Evolutionary conservation across 53 echinoderm and acorn worm genomes (phyloP).

Genomic region (Actinopyga echinites): DNA sequence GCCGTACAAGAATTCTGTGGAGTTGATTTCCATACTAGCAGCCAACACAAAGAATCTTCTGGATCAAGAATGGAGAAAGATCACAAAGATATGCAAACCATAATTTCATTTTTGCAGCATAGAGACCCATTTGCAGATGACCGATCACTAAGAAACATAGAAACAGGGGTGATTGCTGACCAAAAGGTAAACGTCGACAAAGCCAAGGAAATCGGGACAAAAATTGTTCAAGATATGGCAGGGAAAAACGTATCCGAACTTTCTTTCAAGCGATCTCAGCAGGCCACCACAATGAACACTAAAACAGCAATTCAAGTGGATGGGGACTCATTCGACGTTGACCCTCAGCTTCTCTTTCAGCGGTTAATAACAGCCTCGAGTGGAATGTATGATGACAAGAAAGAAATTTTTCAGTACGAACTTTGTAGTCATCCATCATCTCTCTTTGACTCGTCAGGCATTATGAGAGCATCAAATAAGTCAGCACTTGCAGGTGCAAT

Average conservation of each 20-base stretch:
- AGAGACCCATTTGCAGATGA: constrained; percentile 44
- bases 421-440: constrained; percentile 30
- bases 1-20: constrained; percentile 26
- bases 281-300: constrained; percentile 8
- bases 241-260: constrained; percentile 1
- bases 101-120: constrained; percentile 20
- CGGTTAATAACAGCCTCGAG: not conserved
- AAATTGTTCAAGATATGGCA: constrained; percentile 23
- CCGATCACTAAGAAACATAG: constrained; percentile 25
- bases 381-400: not conserved
- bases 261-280: constrained; percentile 4
- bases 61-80: constrained; percentile 21
- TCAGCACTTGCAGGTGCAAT: constrained; percentile 39
- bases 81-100: not conserved
- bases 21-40: constrained; percentile 27
- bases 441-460: constrained; percentile 30
- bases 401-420: constrained; percentile 14
- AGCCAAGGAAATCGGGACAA: not conserved
- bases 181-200: constrained; percentile 36
- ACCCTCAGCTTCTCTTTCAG: constrained; percentile 52
- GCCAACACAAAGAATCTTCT: constrained; percentile 24
- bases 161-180: constrained; percentile 31
- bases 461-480: constrained; percentile 5
- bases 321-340: not conserved
- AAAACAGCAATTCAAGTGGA: constrained; percentile 9